Evolutionary conservation across 2,113 vertebrate species (phyloP).

Genomic region (Beaufortia kweichowensis): DNA sequence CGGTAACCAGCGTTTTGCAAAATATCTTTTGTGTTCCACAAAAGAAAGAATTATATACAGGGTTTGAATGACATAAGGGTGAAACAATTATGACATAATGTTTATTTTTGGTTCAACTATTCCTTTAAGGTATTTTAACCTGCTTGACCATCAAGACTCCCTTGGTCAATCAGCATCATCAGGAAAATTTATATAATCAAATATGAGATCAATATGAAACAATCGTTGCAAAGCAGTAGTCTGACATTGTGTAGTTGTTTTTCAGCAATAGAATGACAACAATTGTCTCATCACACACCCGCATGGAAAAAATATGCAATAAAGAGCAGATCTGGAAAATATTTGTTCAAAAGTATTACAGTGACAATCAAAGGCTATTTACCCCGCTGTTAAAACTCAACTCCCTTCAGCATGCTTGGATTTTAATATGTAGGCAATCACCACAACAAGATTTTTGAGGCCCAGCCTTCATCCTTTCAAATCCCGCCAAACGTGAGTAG

Average conservation of each 20-base stretch:
- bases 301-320: constrained; percentile 12
- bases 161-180: no score
- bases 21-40: no score
- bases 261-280: not conserved
- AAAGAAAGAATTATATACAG: no score
- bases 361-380: constrained; percentile 57
- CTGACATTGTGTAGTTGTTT: constrained; percentile 12
- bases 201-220: not conserved
- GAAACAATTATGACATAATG: no score
- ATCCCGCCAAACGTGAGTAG: constrained; percentile 77
- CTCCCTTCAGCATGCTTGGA: constrained; percentile 64
- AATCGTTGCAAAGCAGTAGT: not conserved
- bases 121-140: no score
- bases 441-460: constrained; percentile 78
- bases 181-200: no score
- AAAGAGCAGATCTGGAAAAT: constrained; percentile 71
- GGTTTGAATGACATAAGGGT: no score
- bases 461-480: constrained; percentile 74
- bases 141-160: no score
- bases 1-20: no score
- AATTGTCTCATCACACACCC: constrained; percentile 4
- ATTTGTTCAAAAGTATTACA: constrained; percentile 51
- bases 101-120: no score
- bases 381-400: constrained; percentile 53
- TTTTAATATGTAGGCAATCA: constrained; percentile 77